These are phyloP conservation scores for Timema podura DNA, from an alignment of 2,888 invertebrate genomes.

Conservation along the genomic window DNA sequence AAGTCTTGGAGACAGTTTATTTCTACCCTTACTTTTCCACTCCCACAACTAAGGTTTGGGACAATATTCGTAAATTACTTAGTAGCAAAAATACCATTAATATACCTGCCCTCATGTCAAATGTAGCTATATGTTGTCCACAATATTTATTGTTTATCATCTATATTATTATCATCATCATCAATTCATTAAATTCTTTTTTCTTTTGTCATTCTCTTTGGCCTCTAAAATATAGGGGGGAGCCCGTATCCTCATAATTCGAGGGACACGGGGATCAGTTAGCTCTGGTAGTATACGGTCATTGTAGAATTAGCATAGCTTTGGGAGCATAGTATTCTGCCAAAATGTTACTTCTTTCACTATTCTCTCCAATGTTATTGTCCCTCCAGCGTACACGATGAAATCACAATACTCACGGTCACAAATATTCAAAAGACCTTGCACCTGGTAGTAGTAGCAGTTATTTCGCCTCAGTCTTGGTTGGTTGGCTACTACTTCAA, in stretches of 20 bases:
- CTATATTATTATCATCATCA: too few species aligned
- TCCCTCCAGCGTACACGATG: conserved; percentile 11
- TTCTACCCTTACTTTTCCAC: too few species aligned
- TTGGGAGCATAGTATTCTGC: conserved; percentile 16
- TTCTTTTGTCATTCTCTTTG: background rate
- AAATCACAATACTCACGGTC: conserved; percentile 18
- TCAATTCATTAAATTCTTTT: background rate
- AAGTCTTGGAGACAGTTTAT: too few species aligned
- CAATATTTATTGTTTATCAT: too few species aligned
- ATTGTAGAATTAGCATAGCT: conserved; percentile 6
- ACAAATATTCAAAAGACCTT: conserved; percentile 16
- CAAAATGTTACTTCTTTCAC: conserved; percentile 1
- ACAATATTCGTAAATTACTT: too few species aligned
- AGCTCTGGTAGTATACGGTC: conserved; percentile 17
- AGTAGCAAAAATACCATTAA: too few species aligned
- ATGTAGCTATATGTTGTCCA: too few species aligned
- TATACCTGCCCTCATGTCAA: too few species aligned
- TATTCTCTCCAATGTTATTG: conserved; percentile 3
- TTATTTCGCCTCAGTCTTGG: background rate
- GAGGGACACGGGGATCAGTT: conserved; percentile 19
- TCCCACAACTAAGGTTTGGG: too few species aligned
- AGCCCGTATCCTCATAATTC: background rate
- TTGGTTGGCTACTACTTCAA: background rate
- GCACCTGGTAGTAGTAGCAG: background rate
- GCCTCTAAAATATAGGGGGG: conserved; percentile 1